phyloP scores from a whole-genome alignment of 2,113 vertebrate species.

The Syrmaticus mikado region DNA sequence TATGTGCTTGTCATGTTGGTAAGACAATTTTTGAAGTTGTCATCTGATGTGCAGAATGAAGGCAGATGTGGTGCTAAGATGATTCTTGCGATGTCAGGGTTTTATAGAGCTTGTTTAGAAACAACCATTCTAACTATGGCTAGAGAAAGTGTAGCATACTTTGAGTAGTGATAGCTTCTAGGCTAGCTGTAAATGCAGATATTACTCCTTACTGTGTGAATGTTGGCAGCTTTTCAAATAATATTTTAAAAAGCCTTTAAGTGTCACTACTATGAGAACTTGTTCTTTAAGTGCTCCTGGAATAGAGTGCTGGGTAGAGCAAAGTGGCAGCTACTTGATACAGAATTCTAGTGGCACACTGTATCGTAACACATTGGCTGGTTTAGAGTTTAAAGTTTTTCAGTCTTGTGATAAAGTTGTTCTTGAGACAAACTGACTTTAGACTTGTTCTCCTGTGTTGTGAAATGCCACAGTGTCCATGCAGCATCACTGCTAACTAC shows the following conservation, averaged over 20 bases:
- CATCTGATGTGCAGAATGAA: neutral
- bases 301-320: neutral
- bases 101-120: neutral
- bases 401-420: constrained; percentile 25
- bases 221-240: neutral
- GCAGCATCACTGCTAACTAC: neutral
- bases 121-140: neutral
- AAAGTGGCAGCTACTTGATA: neutral
- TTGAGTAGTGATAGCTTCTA: neutral
- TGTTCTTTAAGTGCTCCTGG: neutral
- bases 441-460: neutral
- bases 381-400: constrained; percentile 62
- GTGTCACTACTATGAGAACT: neutral
- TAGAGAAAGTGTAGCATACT: neutral
- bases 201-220: neutral
- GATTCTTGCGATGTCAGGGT: neutral
- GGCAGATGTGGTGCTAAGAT: neutral
- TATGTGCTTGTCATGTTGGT: neutral
- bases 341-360: neutral
- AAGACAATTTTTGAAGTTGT: neutral
- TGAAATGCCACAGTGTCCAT: neutral
- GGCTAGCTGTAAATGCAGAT: neutral
- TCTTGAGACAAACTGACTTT: constrained; percentile 20
- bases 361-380: constrained; percentile 9
- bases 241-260: neutral